A percentile compares a stretch with the other conserved stretches of the same genome.
Evolutionary conservation across 1,140 invertebrate genomes (phyloP).

Genomic region (Zelostemma sp.): DNA sequence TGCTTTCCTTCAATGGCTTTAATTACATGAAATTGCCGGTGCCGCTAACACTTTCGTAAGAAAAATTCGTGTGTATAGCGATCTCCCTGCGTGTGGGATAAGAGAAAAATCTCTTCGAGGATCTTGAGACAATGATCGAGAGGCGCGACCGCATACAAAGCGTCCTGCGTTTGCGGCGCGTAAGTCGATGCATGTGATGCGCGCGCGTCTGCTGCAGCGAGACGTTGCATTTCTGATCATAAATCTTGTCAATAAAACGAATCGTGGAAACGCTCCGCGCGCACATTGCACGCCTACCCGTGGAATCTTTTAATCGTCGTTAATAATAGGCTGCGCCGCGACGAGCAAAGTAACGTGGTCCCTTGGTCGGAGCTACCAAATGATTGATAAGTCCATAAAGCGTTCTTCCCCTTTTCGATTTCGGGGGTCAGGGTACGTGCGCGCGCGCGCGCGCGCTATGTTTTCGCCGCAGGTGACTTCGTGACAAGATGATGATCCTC

Average conservation of each 20-base stretch:
- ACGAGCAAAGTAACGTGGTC: conserved; percentile 47
- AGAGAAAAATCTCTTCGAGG: neutral
- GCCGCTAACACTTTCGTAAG: neutral
- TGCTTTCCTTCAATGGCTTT: neutral
- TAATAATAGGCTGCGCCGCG: conserved; percentile 65
- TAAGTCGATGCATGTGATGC: conserved; percentile 10
- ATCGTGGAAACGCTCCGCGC: conserved; percentile 60
- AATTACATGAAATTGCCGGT: neutral
- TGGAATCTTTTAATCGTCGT: conserved; percentile 70
- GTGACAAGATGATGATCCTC: conserved; percentile 70
- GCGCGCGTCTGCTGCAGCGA: conserved; percentile 8
- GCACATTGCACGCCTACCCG: conserved; percentile 39
- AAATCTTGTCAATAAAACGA: conserved; percentile 66
- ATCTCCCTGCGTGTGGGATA: neutral
- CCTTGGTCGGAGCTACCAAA: conserved; percentile 59
- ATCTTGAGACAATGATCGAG: conserved; percentile 16
- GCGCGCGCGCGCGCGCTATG: conserved; percentile 44
- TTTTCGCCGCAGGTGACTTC: conserved; percentile 66
- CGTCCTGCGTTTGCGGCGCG: conserved; percentile 1
- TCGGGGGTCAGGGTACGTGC: conserved; percentile 50
- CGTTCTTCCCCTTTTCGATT: conserved; percentile 46
- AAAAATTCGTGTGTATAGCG: neutral
- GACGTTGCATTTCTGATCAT: conserved; percentile 37
- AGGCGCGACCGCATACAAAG: conserved; percentile 12
- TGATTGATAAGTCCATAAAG: conserved; percentile 72